These are phyloP conservation scores for Rhingia campestris DNA, from an alignment of 2,888 invertebrate genomes.

Conservation along the genomic window DNA sequence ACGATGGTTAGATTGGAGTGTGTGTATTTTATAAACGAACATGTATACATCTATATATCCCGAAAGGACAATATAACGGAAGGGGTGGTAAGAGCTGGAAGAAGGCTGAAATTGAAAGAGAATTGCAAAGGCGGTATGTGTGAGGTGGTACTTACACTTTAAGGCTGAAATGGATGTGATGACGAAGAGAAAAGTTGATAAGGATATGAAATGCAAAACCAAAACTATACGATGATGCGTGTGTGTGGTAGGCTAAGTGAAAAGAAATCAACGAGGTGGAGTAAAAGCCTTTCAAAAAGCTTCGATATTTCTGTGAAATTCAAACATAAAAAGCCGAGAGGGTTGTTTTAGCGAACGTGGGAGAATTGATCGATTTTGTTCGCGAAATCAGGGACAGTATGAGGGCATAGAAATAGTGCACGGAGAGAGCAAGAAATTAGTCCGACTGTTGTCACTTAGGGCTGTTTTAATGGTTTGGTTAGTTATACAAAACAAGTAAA, in stretches of 20 bases:
- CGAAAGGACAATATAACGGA: conserved; percentile 48
- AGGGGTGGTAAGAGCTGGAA: background rate
- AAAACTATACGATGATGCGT: background rate
- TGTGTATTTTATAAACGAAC: background rate
- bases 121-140: background rate
- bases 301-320: too few relatives aligned
- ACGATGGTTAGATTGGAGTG: background rate
- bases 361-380: too few relatives aligned
- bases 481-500: too few relatives aligned
- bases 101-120: background rate
- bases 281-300: too few relatives aligned
- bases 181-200: conserved; percentile 5
- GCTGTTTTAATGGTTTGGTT: too few relatives aligned
- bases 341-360: too few relatives aligned
- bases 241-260: background rate
- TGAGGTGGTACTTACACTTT: background rate
- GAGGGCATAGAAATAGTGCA: too few relatives aligned
- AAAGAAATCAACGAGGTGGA: background rate
- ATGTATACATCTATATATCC: conserved; percentile 3
- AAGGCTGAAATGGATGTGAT: conserved; percentile 14
- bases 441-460: too few relatives aligned
- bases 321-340: too few relatives aligned
- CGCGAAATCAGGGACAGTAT: too few relatives aligned
- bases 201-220: background rate
- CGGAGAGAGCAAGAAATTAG: too few relatives aligned